A percentile compares a stretch with the other conserved stretches of the same genome.
phyloP scores from a whole-genome alignment of 2,888 invertebrate species.

The Acutogordius australiensis region DNA sequence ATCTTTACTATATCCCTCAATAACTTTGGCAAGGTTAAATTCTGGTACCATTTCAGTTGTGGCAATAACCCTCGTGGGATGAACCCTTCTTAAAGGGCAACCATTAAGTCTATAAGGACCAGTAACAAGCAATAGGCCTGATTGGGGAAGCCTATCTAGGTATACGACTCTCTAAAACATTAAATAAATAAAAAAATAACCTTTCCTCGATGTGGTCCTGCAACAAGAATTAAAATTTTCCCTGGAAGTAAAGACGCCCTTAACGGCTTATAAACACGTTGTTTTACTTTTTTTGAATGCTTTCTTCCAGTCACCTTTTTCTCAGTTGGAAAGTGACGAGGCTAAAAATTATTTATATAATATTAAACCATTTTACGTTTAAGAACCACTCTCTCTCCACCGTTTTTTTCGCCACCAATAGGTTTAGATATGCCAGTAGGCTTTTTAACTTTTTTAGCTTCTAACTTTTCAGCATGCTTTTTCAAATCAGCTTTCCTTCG shows the following conservation, averaged over 20 bases:
- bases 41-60: not conserved
- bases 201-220: conserved; percentile 1
- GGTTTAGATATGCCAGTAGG: not conserved
- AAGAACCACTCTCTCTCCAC: not conserved
- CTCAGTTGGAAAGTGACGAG: not conserved
- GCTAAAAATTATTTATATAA: conserved; percentile 6
- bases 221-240: not conserved
- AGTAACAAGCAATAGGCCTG: not conserved
- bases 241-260: not conserved
- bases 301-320: not conserved
- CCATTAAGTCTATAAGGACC: not conserved
- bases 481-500: not conserved
- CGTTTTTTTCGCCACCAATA: conserved; percentile 1
- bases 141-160: not conserved
- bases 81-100: not conserved
- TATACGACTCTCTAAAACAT: not conserved
- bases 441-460: not conserved
- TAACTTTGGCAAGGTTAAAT: not conserved
- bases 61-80: not conserved
- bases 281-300: not conserved
- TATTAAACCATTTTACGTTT: not conserved
- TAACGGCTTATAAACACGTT: not conserved
- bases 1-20: not conserved
- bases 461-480: not conserved
- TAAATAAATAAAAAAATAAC: not conserved